Percentiles rank a stretch among this genome's conserved stretches.
Evolutionary conservation across 2,888 invertebrate genomes (phyloP).

Genomic region (Drosophila paranaensis): DNA sequence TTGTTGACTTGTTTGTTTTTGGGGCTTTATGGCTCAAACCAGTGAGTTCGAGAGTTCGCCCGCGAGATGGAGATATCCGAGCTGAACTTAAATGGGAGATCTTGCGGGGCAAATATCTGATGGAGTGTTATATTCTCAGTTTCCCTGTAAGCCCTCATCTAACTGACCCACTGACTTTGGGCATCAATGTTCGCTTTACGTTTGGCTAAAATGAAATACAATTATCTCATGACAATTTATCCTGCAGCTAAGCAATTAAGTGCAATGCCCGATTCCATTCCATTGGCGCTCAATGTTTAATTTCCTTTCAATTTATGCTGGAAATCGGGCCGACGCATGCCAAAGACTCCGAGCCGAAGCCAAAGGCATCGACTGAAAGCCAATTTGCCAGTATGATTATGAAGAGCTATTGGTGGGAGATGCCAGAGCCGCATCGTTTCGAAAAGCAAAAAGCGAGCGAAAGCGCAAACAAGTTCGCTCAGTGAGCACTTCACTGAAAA

Average conservation of each 20-base stretch:
- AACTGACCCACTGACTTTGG: conserved; percentile 38
- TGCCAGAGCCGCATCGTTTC: no score
- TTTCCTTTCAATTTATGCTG: conserved; percentile 81
- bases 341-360: conserved; percentile 19
- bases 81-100: conserved; percentile 51
- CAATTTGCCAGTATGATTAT: conserved; percentile 69
- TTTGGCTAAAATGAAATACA: conserved; percentile 42
- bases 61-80: conserved; percentile 38
- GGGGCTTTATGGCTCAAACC: conserved; percentile 12
- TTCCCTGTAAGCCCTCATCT: neutral
- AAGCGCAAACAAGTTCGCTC: conserved; percentile 16
- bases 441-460: neutral
- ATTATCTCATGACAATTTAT: conserved; percentile 69
- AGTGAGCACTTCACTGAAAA: conserved; percentile 2
- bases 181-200: conserved; percentile 42
- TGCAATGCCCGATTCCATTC: conserved; percentile 32
- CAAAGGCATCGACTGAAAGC: conserved; percentile 59
- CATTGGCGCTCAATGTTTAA: conserved; percentile 68
- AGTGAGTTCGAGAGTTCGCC: neutral
- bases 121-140: neutral
- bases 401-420: conserved; percentile 60
- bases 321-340: conserved; percentile 54
- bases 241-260: conserved; percentile 14
- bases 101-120: neutral
- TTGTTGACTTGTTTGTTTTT: conserved; percentile 47